Evolutionary conservation across 2,888 invertebrate species (phyloP), one percentile per base, ranked within the genome.

Genomic region (Cynaeus angustus): DNA sequence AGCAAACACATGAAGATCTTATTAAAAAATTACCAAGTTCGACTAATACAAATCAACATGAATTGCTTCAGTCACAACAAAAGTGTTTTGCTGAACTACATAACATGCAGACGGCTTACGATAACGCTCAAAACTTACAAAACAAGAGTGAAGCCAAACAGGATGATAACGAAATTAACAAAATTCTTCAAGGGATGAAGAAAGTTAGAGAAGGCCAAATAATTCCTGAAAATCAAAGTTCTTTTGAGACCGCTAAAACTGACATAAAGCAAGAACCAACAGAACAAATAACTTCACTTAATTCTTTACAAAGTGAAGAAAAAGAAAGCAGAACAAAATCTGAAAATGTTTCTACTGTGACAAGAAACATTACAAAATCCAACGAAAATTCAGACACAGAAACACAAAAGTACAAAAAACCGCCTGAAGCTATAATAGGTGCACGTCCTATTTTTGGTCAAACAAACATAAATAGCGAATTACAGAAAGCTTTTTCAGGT

Each of bases 401-500:
- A 8, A 77, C 78, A n/a, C 75, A 75, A 62, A 79, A 78, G 64
- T 83, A 80, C 66, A 83, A 78, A 71, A 85, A 85, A 72, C 81
- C 84, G 2, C 84, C 85, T 7, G 82, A 85, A 72, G 79, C 83
- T 2, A 80, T 85, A 0, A 83, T 83, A 16, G 85, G 85, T 2
- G 85, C 85, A 0, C 77, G 83, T 46, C 85, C 85, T 4, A 72
- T 85, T 26, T 85, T 85, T 71, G 84, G 85, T 0, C 83, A 83
- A 71, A 68, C 83, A 6, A 82, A 85, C 67, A 83, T 85, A 41
- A 85, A 85, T 73, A 77, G 78, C 4, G 86, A 85, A 76, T 83
- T 85, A 69, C 83, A 83, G 74, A 85, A 84, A 77, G 83, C 84
- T 7, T 69, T 85, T 7, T 77, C 80, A 12, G 79, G 81, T 0